phyloP scores from a whole-genome alignment of 2,113 vertebrate genomes.

The Paradoxurus hermaphroditus region DNA sequence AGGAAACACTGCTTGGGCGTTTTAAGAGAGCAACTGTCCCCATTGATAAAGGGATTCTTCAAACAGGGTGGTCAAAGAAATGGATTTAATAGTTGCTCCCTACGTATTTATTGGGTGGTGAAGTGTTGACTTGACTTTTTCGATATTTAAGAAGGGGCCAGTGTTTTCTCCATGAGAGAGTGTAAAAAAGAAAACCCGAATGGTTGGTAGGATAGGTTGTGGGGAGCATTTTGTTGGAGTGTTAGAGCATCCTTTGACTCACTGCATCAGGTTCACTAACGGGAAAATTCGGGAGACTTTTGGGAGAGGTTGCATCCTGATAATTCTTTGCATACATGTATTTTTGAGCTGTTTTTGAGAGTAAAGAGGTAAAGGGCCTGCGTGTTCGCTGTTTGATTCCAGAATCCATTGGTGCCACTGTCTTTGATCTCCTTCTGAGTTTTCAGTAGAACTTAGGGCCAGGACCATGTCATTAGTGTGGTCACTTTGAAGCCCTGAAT shows the following conservation, averaged over 20 bases:
- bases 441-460: not conserved
- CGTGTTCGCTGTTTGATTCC: not conserved
- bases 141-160: not conserved
- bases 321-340: not conserved
- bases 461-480: not conserved
- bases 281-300: slow-evolving; percentile 36
- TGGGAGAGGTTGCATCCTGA: not conserved
- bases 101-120: not conserved
- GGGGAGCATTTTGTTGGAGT: not conserved
- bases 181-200: not conserved
- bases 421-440: not conserved
- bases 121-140: slow-evolving; percentile 28
- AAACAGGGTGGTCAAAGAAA: rapidly evolving
- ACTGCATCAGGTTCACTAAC: not conserved
- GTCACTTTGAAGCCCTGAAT: not conserved
- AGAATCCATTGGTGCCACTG: not conserved
- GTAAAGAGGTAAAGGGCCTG: slow-evolving; percentile 10
- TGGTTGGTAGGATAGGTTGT: not conserved
- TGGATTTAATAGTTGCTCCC: not conserved
- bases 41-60: not conserved
- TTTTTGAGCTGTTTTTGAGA: slow-evolving; percentile 36
- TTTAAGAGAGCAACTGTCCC: not conserved
- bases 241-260: not conserved
- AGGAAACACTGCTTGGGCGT: not conserved
- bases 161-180: not conserved